Evolutionary conservation across 2,113 vertebrate species (phyloP), one percentile per base, ranked within the genome.

Genomic region (Agelaius tricolor): DNA sequence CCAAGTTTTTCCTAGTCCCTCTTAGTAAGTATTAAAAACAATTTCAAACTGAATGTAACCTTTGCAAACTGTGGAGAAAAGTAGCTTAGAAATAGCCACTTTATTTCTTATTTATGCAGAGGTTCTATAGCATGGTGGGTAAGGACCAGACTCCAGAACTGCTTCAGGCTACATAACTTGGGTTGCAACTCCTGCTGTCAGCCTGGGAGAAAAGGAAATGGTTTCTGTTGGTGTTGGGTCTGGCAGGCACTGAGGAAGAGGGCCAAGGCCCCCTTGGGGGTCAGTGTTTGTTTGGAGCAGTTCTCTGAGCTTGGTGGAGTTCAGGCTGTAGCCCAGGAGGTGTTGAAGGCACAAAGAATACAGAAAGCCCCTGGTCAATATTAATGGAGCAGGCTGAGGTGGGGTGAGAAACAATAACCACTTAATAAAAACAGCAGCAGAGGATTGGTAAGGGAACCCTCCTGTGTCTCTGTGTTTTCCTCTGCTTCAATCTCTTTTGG

Each of bases 161-260:
- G 22, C 26, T 66, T 67, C 13, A 71, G 41, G 44, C 31, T 59
- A 0, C 1, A 0, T 19, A 26, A 51, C 11, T 33, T 30, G 20
- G 22, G 7, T 17, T 49, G 35, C 28, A 68, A 15, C 4, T 11
- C 2, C 9, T 75, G 28, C 13, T 66, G 28, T 47, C 5, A 3
- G 7, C 7, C 22, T 24, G 47, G 11, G 52, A 13, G 31, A 10
- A 2, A 10, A 57, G 21, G 3, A 39, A 24, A 4, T 3, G 10
- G 11, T 23, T 87, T 10, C 9, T 54, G 10, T 49, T 54, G 30
- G 1, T 41, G 10, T 5, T 39, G 4, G 27, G 7, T 59, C 47
- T 90, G 23, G 24, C 39, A 39, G 6, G 17, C 11, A 2, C 27
- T 1, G 9, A 76, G 49, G 24, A 41, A 3, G 30, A 21, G n/a